These are phyloP conservation scores for Troides aeacus DNA, from an alignment of 2,888 invertebrate species.

Conservation along the genomic window DNA sequence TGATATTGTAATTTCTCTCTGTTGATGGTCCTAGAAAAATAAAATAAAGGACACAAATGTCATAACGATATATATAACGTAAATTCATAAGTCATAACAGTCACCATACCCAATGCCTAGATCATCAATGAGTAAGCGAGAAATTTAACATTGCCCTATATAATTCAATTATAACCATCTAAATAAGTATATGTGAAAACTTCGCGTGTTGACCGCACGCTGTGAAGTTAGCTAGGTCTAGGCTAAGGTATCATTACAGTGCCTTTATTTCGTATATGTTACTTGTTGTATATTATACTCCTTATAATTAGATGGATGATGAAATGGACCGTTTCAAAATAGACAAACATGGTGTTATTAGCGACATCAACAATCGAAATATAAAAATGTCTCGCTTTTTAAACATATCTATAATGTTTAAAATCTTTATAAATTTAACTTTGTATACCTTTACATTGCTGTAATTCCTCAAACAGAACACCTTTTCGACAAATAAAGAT, in stretches of 20 bases:
- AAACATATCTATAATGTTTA: neutral
- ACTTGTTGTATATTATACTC: too few species aligned
- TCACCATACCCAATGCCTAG: conserved; percentile 40
- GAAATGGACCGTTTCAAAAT: too few species aligned
- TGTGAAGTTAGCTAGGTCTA: neutral
- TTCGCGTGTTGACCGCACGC: conserved; percentile 3
- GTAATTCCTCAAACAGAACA: neutral
- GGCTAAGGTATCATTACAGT: too few species aligned
- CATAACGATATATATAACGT: too few species aligned
- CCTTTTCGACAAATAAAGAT: neutral
- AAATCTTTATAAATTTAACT: neutral
- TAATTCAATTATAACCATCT: conserved; percentile 23
- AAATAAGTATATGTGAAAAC: conserved; percentile 1
- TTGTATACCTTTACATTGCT: neutral
- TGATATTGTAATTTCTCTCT: too few species aligned
- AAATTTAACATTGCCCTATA: conserved; percentile 41
- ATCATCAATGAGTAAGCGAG: conserved; percentile 59
- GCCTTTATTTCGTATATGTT: too few species aligned
- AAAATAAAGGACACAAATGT: too few species aligned
- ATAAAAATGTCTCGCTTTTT: too few species aligned
- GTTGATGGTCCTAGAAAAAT: too few species aligned
- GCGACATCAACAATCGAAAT: too few species aligned
- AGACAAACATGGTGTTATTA: too few species aligned
- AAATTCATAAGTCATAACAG: neutral
- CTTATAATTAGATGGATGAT: too few species aligned